Evolutionary conservation across 2,113 vertebrate species (phyloP).

Genomic region (Macroglossus sobrinus): DNA sequence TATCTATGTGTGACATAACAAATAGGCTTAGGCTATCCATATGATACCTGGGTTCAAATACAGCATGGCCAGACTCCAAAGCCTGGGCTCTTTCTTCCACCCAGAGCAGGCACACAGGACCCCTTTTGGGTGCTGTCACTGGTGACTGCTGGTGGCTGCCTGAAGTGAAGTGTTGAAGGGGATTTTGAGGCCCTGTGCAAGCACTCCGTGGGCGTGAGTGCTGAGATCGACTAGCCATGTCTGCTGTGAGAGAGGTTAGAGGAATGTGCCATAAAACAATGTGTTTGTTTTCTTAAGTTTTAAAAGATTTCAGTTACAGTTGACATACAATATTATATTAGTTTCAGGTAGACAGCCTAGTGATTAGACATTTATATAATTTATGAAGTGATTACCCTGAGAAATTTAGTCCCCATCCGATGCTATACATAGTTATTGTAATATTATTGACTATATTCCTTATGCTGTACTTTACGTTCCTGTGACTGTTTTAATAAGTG

Average conservation of each 20-base stretch:
- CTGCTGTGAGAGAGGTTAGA: background rate
- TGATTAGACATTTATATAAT: no score
- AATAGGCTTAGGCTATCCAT: background rate
- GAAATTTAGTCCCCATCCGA: no score
- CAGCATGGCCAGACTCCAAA: background rate
- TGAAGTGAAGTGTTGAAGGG: background rate
- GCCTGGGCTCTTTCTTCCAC: background rate
- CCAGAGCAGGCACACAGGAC: background rate
- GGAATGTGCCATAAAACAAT: background rate
- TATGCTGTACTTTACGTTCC: no score
- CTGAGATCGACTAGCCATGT: background rate
- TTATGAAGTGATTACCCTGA: no score
- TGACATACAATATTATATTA: no score
- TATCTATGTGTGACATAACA: background rate
- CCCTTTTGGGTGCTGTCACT: background rate
- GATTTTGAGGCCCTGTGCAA: background rate
- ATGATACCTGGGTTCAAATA: background rate
- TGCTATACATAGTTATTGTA: no score
- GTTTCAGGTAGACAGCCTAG: no score
- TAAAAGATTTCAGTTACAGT: no score
- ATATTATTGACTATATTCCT: no score
- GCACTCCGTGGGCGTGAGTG: background rate
- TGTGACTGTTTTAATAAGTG: no score
- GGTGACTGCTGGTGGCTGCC: background rate
- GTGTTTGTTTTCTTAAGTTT: background rate